Percentiles rank a stretch among this genome's conserved stretches.
Evolutionary conservation across 2,113 vertebrate genomes (phyloP).

Genomic region (Paradisaea rubra): DNA sequence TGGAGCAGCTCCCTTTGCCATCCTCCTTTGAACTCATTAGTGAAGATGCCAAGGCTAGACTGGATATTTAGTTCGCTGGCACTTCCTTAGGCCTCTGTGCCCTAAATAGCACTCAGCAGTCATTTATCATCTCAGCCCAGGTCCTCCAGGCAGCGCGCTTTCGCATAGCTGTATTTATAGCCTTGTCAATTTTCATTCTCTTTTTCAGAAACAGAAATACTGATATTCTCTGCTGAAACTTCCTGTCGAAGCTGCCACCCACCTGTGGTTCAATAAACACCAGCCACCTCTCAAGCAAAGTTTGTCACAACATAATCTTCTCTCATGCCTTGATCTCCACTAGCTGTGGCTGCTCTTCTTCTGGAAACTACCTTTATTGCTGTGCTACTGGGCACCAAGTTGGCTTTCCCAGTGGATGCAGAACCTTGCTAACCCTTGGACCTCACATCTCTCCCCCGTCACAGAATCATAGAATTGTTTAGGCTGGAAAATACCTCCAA

Average conservation of each 20-base stretch:
- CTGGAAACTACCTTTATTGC: neutral
- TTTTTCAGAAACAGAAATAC: neutral
- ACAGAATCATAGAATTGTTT: neutral
- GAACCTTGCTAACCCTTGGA: neutral
- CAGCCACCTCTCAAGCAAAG: neutral
- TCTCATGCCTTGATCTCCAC: neutral
- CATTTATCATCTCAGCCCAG: neutral
- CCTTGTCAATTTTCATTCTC: conserved; percentile 5
- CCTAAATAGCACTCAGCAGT: conserved; percentile 40
- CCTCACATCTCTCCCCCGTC: neutral
- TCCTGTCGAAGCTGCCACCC: neutral
- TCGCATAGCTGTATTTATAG: neutral
- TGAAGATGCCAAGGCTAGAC: neutral
- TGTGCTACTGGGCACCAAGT: neutral
- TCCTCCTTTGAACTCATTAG: neutral
- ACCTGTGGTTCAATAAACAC: neutral
- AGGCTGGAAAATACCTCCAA: neutral
- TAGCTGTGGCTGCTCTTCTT: neutral
- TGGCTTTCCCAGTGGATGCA: neutral
- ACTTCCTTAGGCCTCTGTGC: neutral
- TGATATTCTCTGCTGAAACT: neutral
- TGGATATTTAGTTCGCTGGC: neutral
- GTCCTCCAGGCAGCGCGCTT: neutral
- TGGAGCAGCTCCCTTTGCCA: neutral
- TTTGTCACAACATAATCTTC: neutral